These are phyloP conservation scores for Andrena trimmerana DNA, from an alignment of 2,888 invertebrate genomes.

Conservation along the genomic window DNA sequence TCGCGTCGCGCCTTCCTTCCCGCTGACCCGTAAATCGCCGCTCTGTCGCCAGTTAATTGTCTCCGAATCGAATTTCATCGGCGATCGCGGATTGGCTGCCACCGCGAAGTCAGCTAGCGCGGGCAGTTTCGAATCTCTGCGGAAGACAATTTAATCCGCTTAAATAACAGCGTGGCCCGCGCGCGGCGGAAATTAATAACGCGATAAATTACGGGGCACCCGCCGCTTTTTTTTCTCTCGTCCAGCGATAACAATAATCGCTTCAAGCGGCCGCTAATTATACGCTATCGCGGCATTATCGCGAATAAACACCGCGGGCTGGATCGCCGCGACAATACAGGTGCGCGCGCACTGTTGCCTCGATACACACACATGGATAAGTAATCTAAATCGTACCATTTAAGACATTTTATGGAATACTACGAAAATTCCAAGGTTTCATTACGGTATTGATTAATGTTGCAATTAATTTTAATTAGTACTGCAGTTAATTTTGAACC, in stretches of 20 bases:
- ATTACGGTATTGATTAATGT: no score
- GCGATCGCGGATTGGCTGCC: slow-evolving; percentile 1
- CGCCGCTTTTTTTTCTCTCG: slow-evolving; percentile 3
- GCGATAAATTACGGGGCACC: slow-evolving; percentile 15
- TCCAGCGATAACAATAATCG: slow-evolving; percentile 26
- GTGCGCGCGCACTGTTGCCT: no score
- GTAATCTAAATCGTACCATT: no score
- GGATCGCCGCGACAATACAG: not conserved
- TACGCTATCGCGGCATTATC: slow-evolving; percentile 2
- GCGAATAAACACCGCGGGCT: slow-evolving; percentile 1
- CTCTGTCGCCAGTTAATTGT: slow-evolving; percentile 11
- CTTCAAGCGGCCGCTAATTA: slow-evolving; percentile 29
- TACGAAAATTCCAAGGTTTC: no score
- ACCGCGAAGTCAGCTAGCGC: not conserved
- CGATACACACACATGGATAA: no score
- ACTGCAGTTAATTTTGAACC: no score
- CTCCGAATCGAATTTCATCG: slow-evolving; percentile 15
- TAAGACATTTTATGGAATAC: no score
- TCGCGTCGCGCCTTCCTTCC: not conserved
- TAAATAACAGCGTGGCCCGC: slow-evolving; percentile 23
- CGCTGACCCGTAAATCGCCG: slow-evolving; percentile 7
- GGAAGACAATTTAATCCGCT: slow-evolving; percentile 35
- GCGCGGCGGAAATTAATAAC: slow-evolving; percentile 34
- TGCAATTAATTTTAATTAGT: no score
- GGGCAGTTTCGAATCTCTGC: not conserved